Base-by-base conservation (phyloP, 2,888 invertebrate species). In the Cosmorhoe ocellata region DNA sequence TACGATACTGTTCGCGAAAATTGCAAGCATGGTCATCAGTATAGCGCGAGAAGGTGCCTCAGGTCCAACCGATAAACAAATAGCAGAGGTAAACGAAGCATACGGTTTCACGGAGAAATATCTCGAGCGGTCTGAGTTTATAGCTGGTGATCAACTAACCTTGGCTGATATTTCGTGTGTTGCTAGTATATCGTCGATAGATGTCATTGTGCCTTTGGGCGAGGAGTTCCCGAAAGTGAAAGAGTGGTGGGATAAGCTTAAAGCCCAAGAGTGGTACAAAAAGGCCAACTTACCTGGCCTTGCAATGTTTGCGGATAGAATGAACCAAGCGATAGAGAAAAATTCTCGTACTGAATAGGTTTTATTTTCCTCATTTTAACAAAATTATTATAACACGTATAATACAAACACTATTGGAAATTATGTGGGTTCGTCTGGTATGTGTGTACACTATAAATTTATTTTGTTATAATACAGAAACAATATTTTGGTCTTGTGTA, bases 91-190 rank as follows among this genome's bases (percentile, higher is more conserved):
- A 0, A 61, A 69, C 12, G 73, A 73, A 47, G 62, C 64, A 0
- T 76, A 81, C 51, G 67, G 65, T 2, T 59, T 69, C 37, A 33
- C 74, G n/a, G 76, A 78, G 41, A 70, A 67, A 43, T 80, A 75
- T 60, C 67, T 78, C 3, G 61, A 72, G 40, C 59, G 43, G 14
- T 66, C 59, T 0, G 30, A 56, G 2, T 79, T 63, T 39, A 39
- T 75, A 8, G 76, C 73, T 3, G 57, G 61, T 4, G 61, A 74
- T 12, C 57, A 67, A 12, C 32, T 77, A 4, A 79, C 80, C 0
- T 3, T 78, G 3, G 80, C 80, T 14, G 79, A 80, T 51, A 51
- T 80, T 11, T 69, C 77, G 0, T 59, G 65, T 2, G 63, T 76
- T 0, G 59, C 75, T 1, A 66, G 64, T 1, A 39, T 79, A 0